Evolutionary conservation across 30 jellyfish, hydroid and myxozoan genomes (phyloP).

Genomic region (Catostylus mosaicus): DNA sequence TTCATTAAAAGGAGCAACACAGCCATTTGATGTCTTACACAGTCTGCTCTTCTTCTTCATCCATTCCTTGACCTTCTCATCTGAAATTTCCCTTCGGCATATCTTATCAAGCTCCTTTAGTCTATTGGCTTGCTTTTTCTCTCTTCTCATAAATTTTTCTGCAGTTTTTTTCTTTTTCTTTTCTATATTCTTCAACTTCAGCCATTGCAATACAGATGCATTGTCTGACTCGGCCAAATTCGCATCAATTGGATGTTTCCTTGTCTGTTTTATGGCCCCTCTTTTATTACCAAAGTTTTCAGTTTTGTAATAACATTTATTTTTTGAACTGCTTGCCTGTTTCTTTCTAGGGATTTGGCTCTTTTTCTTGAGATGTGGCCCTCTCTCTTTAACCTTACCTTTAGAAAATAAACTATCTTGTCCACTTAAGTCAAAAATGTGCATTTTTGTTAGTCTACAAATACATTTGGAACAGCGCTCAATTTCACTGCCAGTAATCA

Average conservation of each 20-base stretch:
- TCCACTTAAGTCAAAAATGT: constrained; percentile 21
- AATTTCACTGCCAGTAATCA: background rate
- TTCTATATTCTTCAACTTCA: constrained; percentile 41
- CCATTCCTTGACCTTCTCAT: constrained; percentile 44
- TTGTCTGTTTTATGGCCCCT: background rate
- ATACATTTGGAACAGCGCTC: constrained; percentile 26
- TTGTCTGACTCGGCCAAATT: constrained; percentile 33
- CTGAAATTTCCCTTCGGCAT: constrained; percentile 26
- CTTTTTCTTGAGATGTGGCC: background rate
- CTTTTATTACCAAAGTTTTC: background rate
- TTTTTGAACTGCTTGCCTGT: background rate
- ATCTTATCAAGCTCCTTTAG: constrained; percentile 27
- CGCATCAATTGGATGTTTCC: constrained; percentile 14
- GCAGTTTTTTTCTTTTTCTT: constrained; percentile 1
- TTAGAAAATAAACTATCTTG: constrained; percentile 16
- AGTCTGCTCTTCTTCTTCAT: constrained; percentile 19
- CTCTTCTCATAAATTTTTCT: constrained; percentile 21
- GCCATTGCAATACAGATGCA: constrained; percentile 42
- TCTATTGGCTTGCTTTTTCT: constrained; percentile 17
- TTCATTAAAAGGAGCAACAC: constrained; percentile 17
- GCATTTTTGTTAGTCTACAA: constrained; percentile 38
- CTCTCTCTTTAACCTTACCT: background rate
- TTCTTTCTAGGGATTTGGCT: background rate
- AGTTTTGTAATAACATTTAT: background rate
- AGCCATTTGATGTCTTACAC: background rate